Conservation (phyloP, 92 coral and sea anemone species). For the Zoanthus solanderi region DNA sequence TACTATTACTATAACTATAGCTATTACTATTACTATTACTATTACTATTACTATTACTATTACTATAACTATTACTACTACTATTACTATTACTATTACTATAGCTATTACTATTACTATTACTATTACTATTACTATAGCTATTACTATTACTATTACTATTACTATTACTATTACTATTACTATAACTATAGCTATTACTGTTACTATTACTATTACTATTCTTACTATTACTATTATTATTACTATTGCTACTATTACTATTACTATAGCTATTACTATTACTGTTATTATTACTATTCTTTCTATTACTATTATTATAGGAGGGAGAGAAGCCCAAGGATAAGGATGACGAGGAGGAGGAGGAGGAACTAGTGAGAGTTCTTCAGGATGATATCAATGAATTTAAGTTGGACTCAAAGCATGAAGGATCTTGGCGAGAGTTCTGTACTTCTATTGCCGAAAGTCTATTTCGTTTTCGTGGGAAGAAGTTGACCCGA, state of each 20-base stretch:
- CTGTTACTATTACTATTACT: no score
- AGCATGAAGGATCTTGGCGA: conserved; percentile 39
- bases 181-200: neutral
- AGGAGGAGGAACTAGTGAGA: neutral
- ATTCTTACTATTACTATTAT: no score
- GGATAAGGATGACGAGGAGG: neutral
- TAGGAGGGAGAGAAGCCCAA: neutral
- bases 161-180: neutral
- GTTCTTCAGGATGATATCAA: conserved; percentile 21
- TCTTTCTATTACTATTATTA: neutral
- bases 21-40: no score
- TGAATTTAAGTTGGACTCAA: conserved; percentile 17
- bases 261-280: neutral
- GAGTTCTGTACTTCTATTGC: conserved; percentile 30
- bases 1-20: no score
- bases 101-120: no score
- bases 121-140: no score
- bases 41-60: no score
- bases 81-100: no score
- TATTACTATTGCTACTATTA: neutral
- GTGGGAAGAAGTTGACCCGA: conserved; percentile 13
- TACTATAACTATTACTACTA: no score
- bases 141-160: no score
- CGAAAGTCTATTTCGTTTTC: conserved; percentile 33
- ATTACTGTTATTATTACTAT: no score